These are phyloP conservation scores for Cydia fagiglandana DNA, from an alignment of 1,140 invertebrate species.

Conservation along the genomic window DNA sequence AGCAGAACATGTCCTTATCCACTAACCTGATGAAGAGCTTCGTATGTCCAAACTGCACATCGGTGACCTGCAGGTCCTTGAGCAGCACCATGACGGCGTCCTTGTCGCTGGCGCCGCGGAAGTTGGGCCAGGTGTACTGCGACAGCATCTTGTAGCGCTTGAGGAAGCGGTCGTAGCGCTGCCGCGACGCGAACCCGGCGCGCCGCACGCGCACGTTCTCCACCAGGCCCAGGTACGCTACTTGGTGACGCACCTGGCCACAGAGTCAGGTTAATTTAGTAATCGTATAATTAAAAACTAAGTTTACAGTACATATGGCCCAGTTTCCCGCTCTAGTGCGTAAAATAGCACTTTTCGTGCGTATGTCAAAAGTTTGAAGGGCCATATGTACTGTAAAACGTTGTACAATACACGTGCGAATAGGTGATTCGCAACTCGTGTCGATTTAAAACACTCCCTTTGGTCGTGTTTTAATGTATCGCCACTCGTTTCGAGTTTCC, in stretches of 20 bases:
- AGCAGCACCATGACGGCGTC: conserved; percentile 93
- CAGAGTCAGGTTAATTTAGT: too few relatives aligned
- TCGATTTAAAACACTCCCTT: too few relatives aligned
- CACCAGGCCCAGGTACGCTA: conserved; percentile 92
- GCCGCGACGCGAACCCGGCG: conserved; percentile 95
- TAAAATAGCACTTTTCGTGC: too few relatives aligned
- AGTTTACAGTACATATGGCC: too few relatives aligned
- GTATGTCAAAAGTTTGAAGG: too few relatives aligned
- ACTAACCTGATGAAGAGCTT: conserved; percentile 93
- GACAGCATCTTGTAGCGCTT: conserved; percentile 97
- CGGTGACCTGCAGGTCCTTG: conserved; percentile 88
- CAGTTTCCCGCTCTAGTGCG: too few relatives aligned
- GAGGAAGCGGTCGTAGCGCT: conserved; percentile 92
- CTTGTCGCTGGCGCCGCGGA: conserved; percentile 85
- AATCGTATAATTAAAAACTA: too few relatives aligned
- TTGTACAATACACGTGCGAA: too few relatives aligned
- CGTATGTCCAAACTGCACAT: conserved; percentile 96
- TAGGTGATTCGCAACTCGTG: too few relatives aligned
- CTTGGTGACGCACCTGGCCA: conserved; percentile 91
- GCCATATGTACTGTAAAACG: too few relatives aligned
- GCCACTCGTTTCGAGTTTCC: too few relatives aligned
- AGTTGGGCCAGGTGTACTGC: conserved; percentile 96
- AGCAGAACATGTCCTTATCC: not conserved
- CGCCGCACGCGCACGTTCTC: conserved; percentile 96
- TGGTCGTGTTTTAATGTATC: too few relatives aligned